Base-by-base conservation (phyloP, 2,113 vertebrate genomes). In the Struthio camelus region DNA sequence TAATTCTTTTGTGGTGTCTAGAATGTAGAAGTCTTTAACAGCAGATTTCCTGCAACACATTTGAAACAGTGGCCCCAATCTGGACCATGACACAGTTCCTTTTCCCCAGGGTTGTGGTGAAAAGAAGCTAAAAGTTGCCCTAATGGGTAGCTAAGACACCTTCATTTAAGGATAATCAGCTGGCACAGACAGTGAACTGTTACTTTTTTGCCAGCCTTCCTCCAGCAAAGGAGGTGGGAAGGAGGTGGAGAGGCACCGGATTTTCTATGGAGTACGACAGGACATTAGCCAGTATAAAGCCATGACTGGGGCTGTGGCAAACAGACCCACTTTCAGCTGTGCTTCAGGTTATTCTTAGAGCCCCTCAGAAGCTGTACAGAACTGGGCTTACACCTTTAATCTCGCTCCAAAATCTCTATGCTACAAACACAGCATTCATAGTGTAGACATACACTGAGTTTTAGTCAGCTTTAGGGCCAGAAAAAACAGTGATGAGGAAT, bases 11-110 rank as follows among this genome's bases (percentile, higher is more conserved):
- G 46, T 88, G 38, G 50, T 70, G 79, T 51, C 56, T 94, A 66
- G 66, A 77, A 91, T 88, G 95, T 93, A 62, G 80, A 95, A 94
- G 84, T 84, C 93, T 93, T 96, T 94, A 97, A 96, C 70, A 80
- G 50, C 25, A 91, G 77, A 40, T 34, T 89, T 89, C 27, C n/a
- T 64, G 34, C 56, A 90, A 59, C 24, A 15, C 24, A 80, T 58
- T 20, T 38, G 51, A 46, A 78, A 59, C 30, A 58, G n/a, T 24
- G 54, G 28, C n/a, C 34, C 46, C 36, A 59, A 46, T 83, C 54
- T 53, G 54, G 50, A 76, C 58, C 56, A 42, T 0, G 7, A 40
- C 12, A 59, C 1, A 44, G 53, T 13, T 87, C 24, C 54, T 90
- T 90, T 79, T 70, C 61, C 40, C 46, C 48, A 20, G 0, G 0